phyloP scores from a whole-genome alignment of 2,888 invertebrate species.

The Acleris emargana region DNA sequence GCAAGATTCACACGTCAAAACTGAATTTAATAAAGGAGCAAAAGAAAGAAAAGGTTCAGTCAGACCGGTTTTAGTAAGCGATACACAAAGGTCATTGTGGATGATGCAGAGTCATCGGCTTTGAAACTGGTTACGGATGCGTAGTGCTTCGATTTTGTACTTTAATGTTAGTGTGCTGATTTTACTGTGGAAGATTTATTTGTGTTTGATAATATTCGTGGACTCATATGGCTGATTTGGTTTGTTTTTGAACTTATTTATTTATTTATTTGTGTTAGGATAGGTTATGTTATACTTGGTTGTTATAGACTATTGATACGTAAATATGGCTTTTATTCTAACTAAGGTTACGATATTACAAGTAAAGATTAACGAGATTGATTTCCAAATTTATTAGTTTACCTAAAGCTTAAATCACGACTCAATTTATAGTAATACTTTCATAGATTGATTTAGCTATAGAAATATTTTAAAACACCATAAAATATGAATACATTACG shows the following conservation, averaged over 20 bases:
- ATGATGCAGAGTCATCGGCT: constrained; percentile 39
- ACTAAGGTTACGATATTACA: too few species aligned
- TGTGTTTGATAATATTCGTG: too few species aligned
- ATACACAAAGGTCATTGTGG: constrained; percentile 58
- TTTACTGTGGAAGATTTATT: constrained; percentile 6
- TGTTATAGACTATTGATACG: too few species aligned
- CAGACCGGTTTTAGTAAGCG: constrained; percentile 51
- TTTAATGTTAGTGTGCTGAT: constrained; percentile 26
- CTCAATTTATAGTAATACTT: too few species aligned
- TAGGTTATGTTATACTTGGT: too few species aligned
- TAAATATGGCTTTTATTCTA: too few species aligned
- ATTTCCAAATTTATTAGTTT: too few species aligned
- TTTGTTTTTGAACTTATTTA: not conserved
- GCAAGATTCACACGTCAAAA: constrained; percentile 12
- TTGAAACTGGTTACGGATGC: constrained; percentile 30
- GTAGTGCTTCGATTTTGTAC: constrained; percentile 9
- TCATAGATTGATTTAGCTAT: not conserved
- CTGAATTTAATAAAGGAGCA: constrained; percentile 26
- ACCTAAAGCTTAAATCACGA: too few species aligned
- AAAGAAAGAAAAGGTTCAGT: constrained; percentile 32
- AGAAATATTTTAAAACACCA: constrained; percentile 4
- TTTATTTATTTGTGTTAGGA: too few species aligned
- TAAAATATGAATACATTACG: constrained; percentile 12
- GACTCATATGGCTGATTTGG: not conserved
- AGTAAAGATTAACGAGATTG: too few species aligned